A percentile compares a stretch with the other conserved stretches of the same genome.
phyloP scores from a whole-genome alignment of 2,888 invertebrate species.

The Amblyjoppa fuscipennis region DNA sequence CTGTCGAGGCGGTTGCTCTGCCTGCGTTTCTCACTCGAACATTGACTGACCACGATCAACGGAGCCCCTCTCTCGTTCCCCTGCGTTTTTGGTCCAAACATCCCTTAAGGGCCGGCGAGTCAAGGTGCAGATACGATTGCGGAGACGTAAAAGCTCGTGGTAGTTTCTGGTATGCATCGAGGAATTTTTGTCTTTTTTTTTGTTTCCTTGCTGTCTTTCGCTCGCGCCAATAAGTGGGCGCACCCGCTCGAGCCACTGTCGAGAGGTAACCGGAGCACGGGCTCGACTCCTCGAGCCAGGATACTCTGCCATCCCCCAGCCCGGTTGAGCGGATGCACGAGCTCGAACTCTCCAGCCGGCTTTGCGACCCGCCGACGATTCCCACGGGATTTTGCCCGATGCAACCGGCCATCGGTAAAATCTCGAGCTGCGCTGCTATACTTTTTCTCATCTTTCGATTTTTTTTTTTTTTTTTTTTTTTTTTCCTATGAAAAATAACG shows the following conservation, averaged over 20 bases:
- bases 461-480: neutral
- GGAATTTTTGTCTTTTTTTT: too few species aligned
- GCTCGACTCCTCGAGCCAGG: constrained; percentile 25
- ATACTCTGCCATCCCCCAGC: constrained; percentile 20
- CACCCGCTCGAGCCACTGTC: neutral
- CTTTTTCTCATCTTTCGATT: neutral
- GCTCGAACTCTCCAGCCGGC: constrained; percentile 34
- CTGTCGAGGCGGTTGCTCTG: too few species aligned
- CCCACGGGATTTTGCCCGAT: constrained; percentile 56
- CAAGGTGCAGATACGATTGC: constrained; percentile 63
- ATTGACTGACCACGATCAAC: too few species aligned
- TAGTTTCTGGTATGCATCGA: too few species aligned
- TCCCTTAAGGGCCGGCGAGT: constrained; percentile 28
- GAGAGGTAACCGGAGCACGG: constrained; percentile 62
- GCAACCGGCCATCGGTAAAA: constrained; percentile 5
- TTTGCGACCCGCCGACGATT: constrained; percentile 36
- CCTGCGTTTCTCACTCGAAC: too few species aligned
- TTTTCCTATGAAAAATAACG: neutral
- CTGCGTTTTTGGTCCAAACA: too few species aligned
- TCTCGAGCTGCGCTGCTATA: neutral
- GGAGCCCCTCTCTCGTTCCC: too few species aligned
- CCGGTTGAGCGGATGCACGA: constrained; percentile 49
- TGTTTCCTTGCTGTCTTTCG: neutral
- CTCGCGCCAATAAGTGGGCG: neutral
- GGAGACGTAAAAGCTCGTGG: neutral